Evolutionary conservation across 1,140 invertebrate species (phyloP).

Genomic region (Drosophila baimaii): DNA sequence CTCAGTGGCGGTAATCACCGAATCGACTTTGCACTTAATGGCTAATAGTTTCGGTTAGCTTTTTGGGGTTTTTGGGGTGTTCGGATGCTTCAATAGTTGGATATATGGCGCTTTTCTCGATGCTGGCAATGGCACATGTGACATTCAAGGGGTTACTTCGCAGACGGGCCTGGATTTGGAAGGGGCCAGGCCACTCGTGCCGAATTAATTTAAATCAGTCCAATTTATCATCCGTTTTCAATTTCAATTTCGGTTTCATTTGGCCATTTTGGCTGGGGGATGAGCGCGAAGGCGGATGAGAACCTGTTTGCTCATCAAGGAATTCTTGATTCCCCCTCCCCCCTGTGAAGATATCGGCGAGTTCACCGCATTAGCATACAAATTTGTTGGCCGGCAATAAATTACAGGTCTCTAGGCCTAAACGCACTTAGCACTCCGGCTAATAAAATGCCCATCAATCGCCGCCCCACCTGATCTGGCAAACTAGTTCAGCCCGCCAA

Average conservation of each 20-base stretch:
- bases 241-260: slow-evolving; percentile 60
- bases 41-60: slow-evolving; percentile 44
- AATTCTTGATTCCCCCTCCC: slow-evolving; percentile 36
- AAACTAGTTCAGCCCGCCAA: slow-evolving; percentile 39
- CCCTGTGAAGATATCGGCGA: slow-evolving; percentile 45
- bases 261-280: slow-evolving; percentile 35
- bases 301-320: slow-evolving; percentile 71
- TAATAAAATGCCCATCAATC: slow-evolving; percentile 66
- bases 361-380: slow-evolving; percentile 64
- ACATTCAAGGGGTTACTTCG: slow-evolving; percentile 36
- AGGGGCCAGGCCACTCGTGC: slow-evolving; percentile 39
- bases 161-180: slow-evolving; percentile 37
- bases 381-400: slow-evolving; percentile 56
- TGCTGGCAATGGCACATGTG: slow-evolving; percentile 36
- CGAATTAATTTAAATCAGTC: slow-evolving; percentile 44
- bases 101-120: neutral
- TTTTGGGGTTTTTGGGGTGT: slow-evolving; percentile 20
- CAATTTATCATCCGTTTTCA: slow-evolving; percentile 62
- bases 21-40: slow-evolving; percentile 39
- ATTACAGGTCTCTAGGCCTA: slow-evolving; percentile 38
- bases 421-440: slow-evolving; percentile 41
- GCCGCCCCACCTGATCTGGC: slow-evolving; percentile 32
- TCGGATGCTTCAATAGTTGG: neutral
- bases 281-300: slow-evolving; percentile 41
- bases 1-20: slow-evolving; percentile 20